phyloP scores from a whole-genome alignment of 2,113 vertebrate species.

The Phasianus colchicus region DNA sequence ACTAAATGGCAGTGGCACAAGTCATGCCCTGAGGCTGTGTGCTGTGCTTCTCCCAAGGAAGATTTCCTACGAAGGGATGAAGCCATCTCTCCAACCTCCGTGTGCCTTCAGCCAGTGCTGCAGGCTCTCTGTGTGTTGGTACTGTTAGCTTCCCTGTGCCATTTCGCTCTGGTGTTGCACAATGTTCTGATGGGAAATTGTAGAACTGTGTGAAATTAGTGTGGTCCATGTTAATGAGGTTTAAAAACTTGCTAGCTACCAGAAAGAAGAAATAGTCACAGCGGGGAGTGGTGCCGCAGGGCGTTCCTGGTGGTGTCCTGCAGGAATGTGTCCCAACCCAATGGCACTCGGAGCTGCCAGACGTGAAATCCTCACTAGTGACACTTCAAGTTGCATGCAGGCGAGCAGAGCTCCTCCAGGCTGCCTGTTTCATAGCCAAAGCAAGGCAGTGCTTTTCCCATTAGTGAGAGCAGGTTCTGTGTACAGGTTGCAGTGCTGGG shows the following conservation, averaged over 20 bases:
- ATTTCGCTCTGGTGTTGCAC: not conserved
- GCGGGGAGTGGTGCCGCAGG: accelerated
- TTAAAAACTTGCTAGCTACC: not conserved
- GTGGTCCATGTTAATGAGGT: not conserved
- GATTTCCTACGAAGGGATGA: not conserved
- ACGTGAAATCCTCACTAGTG: not conserved
- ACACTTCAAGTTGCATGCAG: not conserved
- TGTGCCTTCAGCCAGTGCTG: not conserved
- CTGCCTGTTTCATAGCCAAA: not conserved
- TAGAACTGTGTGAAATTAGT: not conserved
- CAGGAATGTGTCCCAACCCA: not conserved
- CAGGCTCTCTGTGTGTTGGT: not conserved
- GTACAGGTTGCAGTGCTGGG: not conserved
- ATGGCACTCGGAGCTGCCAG: not conserved
- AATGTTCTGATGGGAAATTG: not conserved
- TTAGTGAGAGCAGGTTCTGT: not conserved
- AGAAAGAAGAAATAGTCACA: not conserved
- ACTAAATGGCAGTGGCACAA: not conserved
- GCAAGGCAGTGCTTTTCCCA: not conserved
- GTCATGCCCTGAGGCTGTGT: not conserved
- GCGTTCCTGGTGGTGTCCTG: not conserved
- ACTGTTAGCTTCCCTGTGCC: not conserved
- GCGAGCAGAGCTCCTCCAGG: accelerated
- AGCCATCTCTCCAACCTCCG: not conserved
- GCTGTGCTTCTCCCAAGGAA: accelerated